Base-by-base conservation (phyloP, 2,888 invertebrate genomes). In the Dorcus hopei region DNA sequence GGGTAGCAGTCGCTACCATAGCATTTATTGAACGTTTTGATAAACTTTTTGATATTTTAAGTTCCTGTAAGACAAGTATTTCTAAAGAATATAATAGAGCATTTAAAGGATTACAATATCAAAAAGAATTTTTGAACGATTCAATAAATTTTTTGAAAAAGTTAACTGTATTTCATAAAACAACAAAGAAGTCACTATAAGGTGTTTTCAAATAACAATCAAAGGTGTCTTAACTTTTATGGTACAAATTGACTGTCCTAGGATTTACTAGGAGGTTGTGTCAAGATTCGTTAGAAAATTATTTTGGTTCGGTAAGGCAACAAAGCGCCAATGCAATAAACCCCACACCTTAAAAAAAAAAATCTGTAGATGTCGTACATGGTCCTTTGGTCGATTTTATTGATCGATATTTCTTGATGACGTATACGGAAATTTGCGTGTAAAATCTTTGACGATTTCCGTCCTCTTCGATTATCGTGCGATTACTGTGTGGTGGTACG, bases 211-310 rank as follows among this genome's bases (percentile, higher is more conserved):
- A 14, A 14, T 14, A 14, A 14, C 14, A 14, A 14, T 14, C 14
- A 14, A 14, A 14, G 14, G 14, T 14, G 14, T 14, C 23, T 23
- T 61, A n/a, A 19, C 14, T 54, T 41, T 57, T 68, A 16, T 68
- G 68, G 66, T 39, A 62, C 41, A 52, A 49, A 14, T 41, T 68
- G 39, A 50, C 58, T 47, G 42, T 3, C n/a, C 43, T 23, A 5
- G 61, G 53, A 26, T 26, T 26, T 5, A 26, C 26, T 5, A 26
- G 14, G 26, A 26, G 4, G 26, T 45, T 40, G 64, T 66, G 52
- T 14, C 64, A 64, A 56, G 68, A 67, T 52, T 57, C 59, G 26
- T n/a, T 69, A 9, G 67, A 69, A 56, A 68, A 65, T 50, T 65
- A 62, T 45, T 63, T 63, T 59, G 51, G 63, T n/a, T 11, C 26